Conservation (phyloP, 2,888 invertebrate genomes). For the Clivina fossor region DNA sequence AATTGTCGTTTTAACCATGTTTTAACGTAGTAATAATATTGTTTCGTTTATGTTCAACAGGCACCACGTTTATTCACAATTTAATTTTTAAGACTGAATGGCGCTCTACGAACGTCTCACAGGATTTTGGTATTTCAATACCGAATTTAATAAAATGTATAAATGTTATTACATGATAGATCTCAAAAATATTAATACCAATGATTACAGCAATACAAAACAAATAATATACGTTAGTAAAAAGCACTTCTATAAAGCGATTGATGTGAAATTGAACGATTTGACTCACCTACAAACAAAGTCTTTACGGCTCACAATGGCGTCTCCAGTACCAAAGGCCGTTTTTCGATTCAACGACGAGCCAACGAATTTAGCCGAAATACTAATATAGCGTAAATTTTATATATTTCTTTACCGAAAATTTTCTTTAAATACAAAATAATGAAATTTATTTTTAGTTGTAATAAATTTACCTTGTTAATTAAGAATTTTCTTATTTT, state of each 20-base stretch:
- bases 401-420: too few species aligned
- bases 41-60: conserved; percentile 36
- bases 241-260: conserved; percentile 60
- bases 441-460: too few species aligned
- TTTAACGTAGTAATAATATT: too few species aligned
- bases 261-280: conserved; percentile 70
- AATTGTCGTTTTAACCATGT: too few species aligned
- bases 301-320: conserved; percentile 85
- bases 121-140: conserved; percentile 68
- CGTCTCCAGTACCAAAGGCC: conserved; percentile 63
- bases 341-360: conserved; percentile 40
- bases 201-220: conserved; percentile 41
- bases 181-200: conserved; percentile 52
- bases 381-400: too few species aligned
- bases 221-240: conserved; percentile 51
- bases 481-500: too few species aligned
- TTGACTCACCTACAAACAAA: conserved; percentile 63
- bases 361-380: conserved; percentile 27
- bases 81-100: conserved; percentile 56
- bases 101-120: conserved; percentile 66
- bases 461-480: too few species aligned
- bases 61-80: conserved; percentile 42
- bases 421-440: too few species aligned
- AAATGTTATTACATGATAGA: conserved; percentile 53
- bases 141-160: conserved; percentile 59